These are phyloP conservation scores for Balearica regulorum DNA, from an alignment of 2,797 vertebrate genomes.

Conservation along the genomic window DNA sequence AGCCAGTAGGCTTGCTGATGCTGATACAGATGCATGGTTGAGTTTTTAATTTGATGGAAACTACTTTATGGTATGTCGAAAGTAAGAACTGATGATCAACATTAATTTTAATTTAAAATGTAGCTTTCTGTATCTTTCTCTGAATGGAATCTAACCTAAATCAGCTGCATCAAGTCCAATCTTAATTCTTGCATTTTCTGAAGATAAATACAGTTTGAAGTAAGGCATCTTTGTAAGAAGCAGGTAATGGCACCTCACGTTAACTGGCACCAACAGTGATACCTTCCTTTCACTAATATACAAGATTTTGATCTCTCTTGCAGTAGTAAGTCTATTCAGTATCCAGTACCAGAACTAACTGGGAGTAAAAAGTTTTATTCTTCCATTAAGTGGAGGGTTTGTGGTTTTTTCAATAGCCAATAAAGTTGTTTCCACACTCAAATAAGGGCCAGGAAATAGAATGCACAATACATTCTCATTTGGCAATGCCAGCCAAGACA, in stretches of 20 bases:
- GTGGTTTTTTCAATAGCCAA: neutral
- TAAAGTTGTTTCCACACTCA: neutral
- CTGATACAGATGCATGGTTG: neutral
- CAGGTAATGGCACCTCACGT: neutral
- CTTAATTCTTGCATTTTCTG: neutral
- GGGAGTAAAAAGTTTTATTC: neutral
- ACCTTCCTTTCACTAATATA: neutral
- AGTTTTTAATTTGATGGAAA: neutral
- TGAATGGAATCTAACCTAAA: neutral
- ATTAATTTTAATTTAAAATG: neutral
- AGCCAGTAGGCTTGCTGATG: neutral
- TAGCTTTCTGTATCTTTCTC: neutral
- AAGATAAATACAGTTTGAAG: neutral
- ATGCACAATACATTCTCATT: neutral
- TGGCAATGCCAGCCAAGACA: rapidly evolving
- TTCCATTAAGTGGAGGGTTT: neutral
- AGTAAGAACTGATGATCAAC: neutral
- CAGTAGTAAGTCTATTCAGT: neutral
- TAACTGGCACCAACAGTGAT: neutral
- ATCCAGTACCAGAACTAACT: neutral
- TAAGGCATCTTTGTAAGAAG: neutral
- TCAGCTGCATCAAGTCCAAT: neutral
- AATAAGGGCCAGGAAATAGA: neutral
- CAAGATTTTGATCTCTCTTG: neutral
- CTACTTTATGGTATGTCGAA: neutral